Evolutionary conservation across 2,113 vertebrate species (phyloP).

Genomic region (Aepyceros melampus): DNA sequence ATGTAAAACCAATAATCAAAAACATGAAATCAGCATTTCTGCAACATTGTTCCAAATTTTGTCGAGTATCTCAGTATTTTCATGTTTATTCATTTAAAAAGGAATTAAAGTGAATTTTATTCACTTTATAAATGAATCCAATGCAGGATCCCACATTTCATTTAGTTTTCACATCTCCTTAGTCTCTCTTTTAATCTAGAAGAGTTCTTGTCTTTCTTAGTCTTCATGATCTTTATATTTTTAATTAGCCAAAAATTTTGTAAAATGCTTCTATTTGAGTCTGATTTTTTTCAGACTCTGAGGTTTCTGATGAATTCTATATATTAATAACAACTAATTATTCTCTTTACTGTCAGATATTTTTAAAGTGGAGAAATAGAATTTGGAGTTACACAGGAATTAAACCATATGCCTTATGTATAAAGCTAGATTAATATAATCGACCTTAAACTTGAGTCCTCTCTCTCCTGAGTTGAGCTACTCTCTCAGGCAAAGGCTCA

Average conservation of each 20-base stretch:
- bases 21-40: neutral
- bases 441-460: neutral
- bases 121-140: neutral
- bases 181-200: neutral
- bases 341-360: neutral
- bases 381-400: neutral
- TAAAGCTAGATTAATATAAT: neutral
- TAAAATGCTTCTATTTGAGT: neutral
- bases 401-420: neutral
- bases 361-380: neutral
- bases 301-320: neutral
- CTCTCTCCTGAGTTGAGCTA: neutral
- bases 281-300: neutral
- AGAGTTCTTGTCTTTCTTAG: neutral
- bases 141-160: neutral
- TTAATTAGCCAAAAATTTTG: neutral
- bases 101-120: too few relatives aligned
- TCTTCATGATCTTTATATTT: neutral
- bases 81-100: neutral
- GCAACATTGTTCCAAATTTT: neutral
- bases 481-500: neutral
- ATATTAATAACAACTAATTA: neutral
- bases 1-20: neutral
- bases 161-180: neutral
- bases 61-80: neutral